phyloP scores from a whole-genome alignment of 2,888 invertebrate species.

The Lapara coniferarum region DNA sequence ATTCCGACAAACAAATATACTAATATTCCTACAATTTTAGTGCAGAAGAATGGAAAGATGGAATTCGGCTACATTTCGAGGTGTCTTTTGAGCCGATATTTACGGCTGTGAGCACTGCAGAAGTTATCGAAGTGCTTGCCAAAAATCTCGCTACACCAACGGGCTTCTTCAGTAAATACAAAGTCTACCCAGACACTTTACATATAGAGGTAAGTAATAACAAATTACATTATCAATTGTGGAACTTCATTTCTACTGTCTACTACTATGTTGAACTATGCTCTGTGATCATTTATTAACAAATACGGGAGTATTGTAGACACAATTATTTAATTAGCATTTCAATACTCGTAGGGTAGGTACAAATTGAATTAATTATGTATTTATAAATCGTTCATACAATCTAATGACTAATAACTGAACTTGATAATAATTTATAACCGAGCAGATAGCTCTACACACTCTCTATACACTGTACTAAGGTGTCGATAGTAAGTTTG shows the following conservation, averaged over 20 bases:
- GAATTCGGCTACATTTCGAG: slow-evolving; percentile 92
- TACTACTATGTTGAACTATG: neutral
- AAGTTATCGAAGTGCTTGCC: slow-evolving; percentile 86
- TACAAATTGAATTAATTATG: neutral
- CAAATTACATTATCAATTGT: neutral
- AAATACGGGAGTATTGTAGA: neutral
- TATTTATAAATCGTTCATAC: neutral
- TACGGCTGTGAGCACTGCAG: slow-evolving; percentile 85
- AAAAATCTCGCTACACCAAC: slow-evolving; percentile 84
- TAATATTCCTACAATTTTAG: slow-evolving; percentile 43
- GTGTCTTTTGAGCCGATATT: slow-evolving; percentile 92
- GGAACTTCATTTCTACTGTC: too few species aligned
- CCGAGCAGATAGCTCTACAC: neutral
- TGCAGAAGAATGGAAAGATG: slow-evolving; percentile 67
- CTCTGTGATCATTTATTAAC: neutral
- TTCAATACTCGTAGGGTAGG: neutral
- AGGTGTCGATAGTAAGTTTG: too few species aligned
- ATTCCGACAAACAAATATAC: neutral
- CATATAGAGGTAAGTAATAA: slow-evolving; percentile 65
- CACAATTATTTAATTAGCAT: neutral
- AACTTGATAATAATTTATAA: neutral
- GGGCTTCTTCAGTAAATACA: slow-evolving; percentile 62
- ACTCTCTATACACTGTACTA: too few species aligned
- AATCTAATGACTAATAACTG: neutral
- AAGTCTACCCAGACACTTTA: slow-evolving; percentile 64